Base-by-base conservation (phyloP, 2,888 invertebrate species). In the Orthonevra nobilis region DNA sequence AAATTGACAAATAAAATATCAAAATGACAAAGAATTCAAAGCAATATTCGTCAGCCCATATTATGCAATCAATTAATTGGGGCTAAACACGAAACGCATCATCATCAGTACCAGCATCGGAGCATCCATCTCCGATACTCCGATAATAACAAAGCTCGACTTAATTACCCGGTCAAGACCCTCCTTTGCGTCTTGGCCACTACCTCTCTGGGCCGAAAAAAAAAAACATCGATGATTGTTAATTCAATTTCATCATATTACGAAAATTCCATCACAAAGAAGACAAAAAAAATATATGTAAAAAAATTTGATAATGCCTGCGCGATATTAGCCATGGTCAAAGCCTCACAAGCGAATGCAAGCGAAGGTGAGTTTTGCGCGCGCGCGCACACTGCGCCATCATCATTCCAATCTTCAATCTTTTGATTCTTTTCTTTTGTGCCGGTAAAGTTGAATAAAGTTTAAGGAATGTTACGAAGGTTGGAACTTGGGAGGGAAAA, bases 281-380 rank as follows among this genome's bases (percentile, higher is more conserved):
- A 17, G 30, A 15, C 20, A 36, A 9, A 52, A 46, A 28, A 68
- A 28, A 15, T 40, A 26, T 50, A 64, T 17, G n/a, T n/a, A n/a
- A 64, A 36, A 19, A 56, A 58, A 50, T 28, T 50, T 50, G 58
- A 69, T 69, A 56, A 68, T 68, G 56, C 32, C 58, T n/a, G n/a
- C 14, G 34, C 58, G 30, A 44, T 52, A 46, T 58, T 70, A 77
- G 70, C 77, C 77, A 77, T 77, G 77, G 70, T 70, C 77, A 77
- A 64, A 77, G 77, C 70, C 77, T n/a, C n/a, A n/a, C n/a, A n/a
- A n/a, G n/a, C n/a, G n/a, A 77, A 77, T 70, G 70, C 52, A 64
- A 64, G 52, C 64, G 20, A 77, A 70, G 63, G 75, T 70, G 70
- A 42, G 69, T 50, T 20, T 48, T 26, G 36, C 34, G 54, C 26